A percentile compares a stretch with the other conserved stretches of the same genome.
Evolutionary conservation across 2,113 vertebrate species (phyloP).

Genomic region (Sardina pilchardus): DNA sequence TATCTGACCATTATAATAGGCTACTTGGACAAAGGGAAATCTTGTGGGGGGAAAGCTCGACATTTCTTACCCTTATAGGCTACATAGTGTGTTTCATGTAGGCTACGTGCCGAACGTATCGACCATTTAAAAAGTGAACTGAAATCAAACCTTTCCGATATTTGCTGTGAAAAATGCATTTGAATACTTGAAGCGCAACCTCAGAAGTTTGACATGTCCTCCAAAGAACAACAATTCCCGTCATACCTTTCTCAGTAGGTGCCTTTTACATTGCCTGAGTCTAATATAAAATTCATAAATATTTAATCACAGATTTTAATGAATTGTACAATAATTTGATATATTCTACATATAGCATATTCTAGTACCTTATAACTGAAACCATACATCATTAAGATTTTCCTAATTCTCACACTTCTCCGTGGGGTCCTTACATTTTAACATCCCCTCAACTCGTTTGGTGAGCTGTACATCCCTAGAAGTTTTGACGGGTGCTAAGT

Average conservation of each 20-base stretch:
- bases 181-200: neutral
- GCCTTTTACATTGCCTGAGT: conserved; percentile 39
- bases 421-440: conserved; percentile 64
- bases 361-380: neutral
- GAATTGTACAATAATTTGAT: neutral
- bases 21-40: no score
- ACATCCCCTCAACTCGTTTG: conserved; percentile 3
- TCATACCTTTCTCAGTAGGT: conserved; percentile 20
- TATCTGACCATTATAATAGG: no score
- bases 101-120: no score
- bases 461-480: conserved; percentile 40
- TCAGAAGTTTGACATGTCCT: neutral
- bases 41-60: no score
- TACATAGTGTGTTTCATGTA: neutral
- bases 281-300: neutral
- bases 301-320: neutral
- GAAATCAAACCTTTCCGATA: no score
- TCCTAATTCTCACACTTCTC: neutral
- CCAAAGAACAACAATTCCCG: conserved; percentile 60
- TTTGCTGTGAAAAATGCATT: neutral
- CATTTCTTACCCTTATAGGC: no score
- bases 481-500: conserved; percentile 49
- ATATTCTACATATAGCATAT: neutral
- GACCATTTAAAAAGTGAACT: no score
- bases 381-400: neutral